Evolutionary conservation across 2,113 vertebrate species (phyloP).

Genomic region (Hemiprocne comata): DNA sequence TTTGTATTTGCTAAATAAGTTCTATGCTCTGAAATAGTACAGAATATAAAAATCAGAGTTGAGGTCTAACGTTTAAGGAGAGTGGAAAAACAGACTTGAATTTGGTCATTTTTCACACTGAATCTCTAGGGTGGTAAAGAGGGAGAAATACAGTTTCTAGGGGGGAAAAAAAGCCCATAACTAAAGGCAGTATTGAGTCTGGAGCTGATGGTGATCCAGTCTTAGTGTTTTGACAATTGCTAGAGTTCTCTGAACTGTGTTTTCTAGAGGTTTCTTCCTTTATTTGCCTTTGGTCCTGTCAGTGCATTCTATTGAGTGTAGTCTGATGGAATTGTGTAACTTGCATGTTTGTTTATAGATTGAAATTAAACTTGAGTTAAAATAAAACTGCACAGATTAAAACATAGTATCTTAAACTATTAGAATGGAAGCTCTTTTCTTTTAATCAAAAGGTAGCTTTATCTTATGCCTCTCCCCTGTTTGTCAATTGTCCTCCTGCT

Average conservation of each 20-base stretch:
- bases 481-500: neutral
- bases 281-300: neutral
- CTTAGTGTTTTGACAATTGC: neutral
- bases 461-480: neutral
- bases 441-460: neutral
- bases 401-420: neutral
- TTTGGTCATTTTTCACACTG: neutral
- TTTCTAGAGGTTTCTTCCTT: neutral
- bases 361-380: neutral
- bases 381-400: neutral
- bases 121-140: neutral
- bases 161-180: neutral
- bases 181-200: neutral
- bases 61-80: neutral
- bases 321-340: neutral
- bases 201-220: neutral
- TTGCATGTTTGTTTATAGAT: neutral
- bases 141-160: neutral
- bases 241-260: neutral
- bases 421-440: neutral
- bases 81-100: neutral
- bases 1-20: slow-evolving; percentile 8
- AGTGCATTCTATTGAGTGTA: neutral
- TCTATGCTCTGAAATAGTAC: neutral
- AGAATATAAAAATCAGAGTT: neutral